Evolutionary conservation across 2,888 invertebrate species (phyloP).

Genomic region (Lacanobia oleracea): DNA sequence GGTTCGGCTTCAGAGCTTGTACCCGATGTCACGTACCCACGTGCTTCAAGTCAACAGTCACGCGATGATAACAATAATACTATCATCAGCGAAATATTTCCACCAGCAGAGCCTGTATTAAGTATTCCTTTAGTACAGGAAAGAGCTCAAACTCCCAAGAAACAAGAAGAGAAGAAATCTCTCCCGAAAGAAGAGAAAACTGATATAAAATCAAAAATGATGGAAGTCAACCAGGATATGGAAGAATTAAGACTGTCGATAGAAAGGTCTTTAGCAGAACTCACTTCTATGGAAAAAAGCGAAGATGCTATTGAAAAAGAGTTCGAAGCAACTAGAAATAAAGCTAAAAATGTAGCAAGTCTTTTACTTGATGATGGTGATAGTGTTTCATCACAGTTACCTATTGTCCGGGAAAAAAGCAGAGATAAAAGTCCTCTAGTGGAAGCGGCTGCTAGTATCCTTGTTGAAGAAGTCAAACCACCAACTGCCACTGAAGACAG

Average conservation of each 20-base stretch:
- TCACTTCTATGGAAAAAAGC: slow-evolving; percentile 80
- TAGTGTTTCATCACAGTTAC: background rate
- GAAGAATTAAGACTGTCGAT: slow-evolving; percentile 84
- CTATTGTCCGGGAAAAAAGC: background rate
- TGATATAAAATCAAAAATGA: slow-evolving; percentile 85
- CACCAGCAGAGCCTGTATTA: slow-evolving; percentile 66
- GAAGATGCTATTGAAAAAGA: slow-evolving; percentile 75
- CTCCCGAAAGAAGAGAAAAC: slow-evolving; percentile 76
- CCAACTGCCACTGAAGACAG: slow-evolving; percentile 4
- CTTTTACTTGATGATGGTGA: slow-evolving; percentile 39
- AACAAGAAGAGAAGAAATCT: slow-evolving; percentile 13
- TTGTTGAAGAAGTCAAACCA: slow-evolving; percentile 13
- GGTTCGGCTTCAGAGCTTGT: slow-evolving; percentile 71
- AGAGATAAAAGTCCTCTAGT: slow-evolving; percentile 14
- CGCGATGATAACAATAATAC: slow-evolving; percentile 81
- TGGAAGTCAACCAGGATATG: slow-evolving; percentile 87
- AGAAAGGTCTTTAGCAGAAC: slow-evolving; percentile 85
- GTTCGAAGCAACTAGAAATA: slow-evolving; percentile 56
- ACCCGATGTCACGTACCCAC: slow-evolving; percentile 82
- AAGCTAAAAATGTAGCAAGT: slow-evolving; percentile 41
- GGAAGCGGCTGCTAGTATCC: background rate
- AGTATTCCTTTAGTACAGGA: slow-evolving; percentile 73
- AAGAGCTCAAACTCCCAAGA: slow-evolving; percentile 16
- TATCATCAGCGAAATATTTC: slow-evolving; percentile 79
- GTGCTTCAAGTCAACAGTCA: slow-evolving; percentile 80